Conservation (phyloP, 53 echinoderm and acorn worm genomes). For the Paracentrotus lividus region DNA sequence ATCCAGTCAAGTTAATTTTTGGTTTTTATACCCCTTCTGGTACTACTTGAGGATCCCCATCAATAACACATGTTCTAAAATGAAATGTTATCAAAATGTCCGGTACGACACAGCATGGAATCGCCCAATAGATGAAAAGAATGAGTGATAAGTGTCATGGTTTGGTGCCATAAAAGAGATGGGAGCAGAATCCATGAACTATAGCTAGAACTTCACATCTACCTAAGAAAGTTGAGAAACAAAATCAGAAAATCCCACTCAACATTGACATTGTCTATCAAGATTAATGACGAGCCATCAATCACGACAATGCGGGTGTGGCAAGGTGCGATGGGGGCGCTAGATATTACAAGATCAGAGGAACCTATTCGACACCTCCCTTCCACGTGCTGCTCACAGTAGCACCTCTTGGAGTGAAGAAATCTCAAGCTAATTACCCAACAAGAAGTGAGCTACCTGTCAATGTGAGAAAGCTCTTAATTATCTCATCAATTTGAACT, state of each 20-base stretch:
- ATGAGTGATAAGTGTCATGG: no score
- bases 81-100: no score
- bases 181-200: background rate
- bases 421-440: constrained; percentile 38
- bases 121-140: no score
- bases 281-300: constrained; percentile 39
- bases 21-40: no score
- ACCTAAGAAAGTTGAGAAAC: constrained; percentile 27
- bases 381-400: background rate
- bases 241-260: background rate
- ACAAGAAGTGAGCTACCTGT: constrained; percentile 26
- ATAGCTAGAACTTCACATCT: constrained; percentile 15
- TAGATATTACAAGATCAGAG: constrained; percentile 7
- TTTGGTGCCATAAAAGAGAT: background rate
- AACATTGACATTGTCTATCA: constrained; percentile 1
- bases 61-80: no score
- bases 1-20: no score
- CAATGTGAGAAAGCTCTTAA: constrained; percentile 48
- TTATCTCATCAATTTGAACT: constrained; percentile 30
- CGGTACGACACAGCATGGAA: no score
- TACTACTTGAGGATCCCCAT: no score
- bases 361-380: constrained; percentile 20
- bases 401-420: constrained; percentile 1
- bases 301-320: constrained; percentile 29
- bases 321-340: constrained; percentile 17